These are phyloP conservation scores for Malacoctenus gilli DNA, from an alignment of 2,797 vertebrate genomes.

Conservation along the genomic window DNA sequence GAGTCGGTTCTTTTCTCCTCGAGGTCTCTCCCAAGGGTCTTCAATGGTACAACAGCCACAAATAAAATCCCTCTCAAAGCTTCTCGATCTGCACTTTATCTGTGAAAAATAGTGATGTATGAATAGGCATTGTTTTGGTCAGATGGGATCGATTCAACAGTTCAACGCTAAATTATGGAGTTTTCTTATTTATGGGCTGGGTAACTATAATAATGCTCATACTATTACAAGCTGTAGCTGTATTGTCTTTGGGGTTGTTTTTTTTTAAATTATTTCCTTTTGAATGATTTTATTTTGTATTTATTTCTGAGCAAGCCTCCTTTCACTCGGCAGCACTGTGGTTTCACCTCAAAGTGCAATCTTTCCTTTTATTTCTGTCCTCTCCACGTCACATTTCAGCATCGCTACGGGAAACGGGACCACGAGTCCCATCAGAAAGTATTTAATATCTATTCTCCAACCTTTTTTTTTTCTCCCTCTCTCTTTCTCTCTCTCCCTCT, in stretches of 20 bases:
- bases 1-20: conserved; percentile 61
- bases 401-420: conserved; percentile 70
- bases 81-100: conserved; percentile 85
- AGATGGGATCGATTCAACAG: conserved; percentile 75
- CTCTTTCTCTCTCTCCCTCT: too few relatives aligned
- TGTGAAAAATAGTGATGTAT: conserved; percentile 78
- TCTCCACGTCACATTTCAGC: conserved; percentile 60
- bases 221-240: conserved; percentile 83
- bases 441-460: conserved; percentile 81
- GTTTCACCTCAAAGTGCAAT: conserved; percentile 83
- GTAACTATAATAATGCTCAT: conserved; percentile 76
- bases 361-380: conserved; percentile 57
- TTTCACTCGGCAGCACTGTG: conserved; percentile 79
- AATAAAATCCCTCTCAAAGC: conserved; percentile 71
- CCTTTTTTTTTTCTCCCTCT: conserved; percentile 59
- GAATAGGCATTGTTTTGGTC: conserved; percentile 75
- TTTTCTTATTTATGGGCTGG: conserved; percentile 77
- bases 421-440: conserved; percentile 74
- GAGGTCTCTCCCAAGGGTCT: conserved; percentile 69
- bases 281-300: conserved; percentile 76
- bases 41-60: conserved; percentile 80
- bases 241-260: conserved; percentile 88
- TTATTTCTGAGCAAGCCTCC: conserved; percentile 78
- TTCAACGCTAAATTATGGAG: conserved; percentile 73
- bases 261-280: conserved; percentile 86